Percentiles rank a stretch among this genome's conserved stretches.
phyloP scores from a whole-genome alignment of 2,113 vertebrate genomes.

The Thermophis baileyi region DNA sequence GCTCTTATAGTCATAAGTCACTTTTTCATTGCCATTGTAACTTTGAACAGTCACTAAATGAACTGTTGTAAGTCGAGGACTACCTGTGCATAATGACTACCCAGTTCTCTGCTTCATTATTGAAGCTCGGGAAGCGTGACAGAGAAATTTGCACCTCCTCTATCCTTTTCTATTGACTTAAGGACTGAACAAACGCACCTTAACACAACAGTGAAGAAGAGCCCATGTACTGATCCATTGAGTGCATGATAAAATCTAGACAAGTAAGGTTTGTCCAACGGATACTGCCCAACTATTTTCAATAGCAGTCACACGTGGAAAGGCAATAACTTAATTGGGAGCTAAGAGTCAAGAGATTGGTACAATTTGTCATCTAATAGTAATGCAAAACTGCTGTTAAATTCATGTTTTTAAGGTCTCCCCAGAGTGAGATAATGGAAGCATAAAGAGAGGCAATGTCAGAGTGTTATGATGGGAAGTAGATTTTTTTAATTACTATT shows the following conservation, averaged over 20 bases:
- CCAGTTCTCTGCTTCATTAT: neutral
- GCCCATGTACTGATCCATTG: neutral
- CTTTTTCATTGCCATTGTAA: too few relatives aligned
- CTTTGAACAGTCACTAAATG: too few relatives aligned
- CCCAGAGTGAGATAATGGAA: neutral
- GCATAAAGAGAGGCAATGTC: neutral
- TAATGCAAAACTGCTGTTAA: neutral
- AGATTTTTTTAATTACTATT: neutral
- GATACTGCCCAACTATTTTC: neutral
- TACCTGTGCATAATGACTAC: neutral
- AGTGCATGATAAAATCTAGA: neutral
- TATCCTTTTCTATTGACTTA: neutral
- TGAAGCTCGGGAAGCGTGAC: neutral
- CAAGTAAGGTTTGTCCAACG: neutral
- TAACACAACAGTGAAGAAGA: neutral
- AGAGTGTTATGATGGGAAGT: neutral
- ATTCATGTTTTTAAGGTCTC: neutral
- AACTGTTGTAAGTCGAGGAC: too few relatives aligned
- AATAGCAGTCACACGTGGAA: neutral
- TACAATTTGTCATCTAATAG: neutral
- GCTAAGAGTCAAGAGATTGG: neutral
- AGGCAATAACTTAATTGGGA: neutral
- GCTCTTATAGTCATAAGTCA: too few relatives aligned
- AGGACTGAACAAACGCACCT: neutral
- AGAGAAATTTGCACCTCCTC: neutral